phyloP scores from a whole-genome alignment of 2,888 invertebrate species.

The Pardosa pseudoannulata region DNA sequence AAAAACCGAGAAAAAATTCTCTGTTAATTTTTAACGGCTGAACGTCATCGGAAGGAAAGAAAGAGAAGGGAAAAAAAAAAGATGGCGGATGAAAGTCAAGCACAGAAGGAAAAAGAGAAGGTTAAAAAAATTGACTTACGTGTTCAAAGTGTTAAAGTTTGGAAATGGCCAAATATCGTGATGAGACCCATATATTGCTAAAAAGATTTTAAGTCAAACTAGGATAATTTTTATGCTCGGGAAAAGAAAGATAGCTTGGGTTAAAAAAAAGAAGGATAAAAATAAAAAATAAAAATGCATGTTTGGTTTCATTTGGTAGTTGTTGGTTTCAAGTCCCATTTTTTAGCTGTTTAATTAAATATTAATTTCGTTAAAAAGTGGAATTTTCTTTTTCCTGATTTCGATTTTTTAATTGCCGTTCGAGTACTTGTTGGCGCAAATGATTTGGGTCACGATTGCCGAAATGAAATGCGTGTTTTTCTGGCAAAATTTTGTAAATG shows the following conservation, averaged over 20 bases:
- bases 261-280: too few relatives aligned
- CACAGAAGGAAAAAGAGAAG: neutral
- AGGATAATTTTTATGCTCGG: constrained; percentile 63
- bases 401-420: constrained; percentile 63
- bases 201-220: constrained; percentile 52
- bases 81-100: constrained; percentile 46
- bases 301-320: constrained; percentile 8
- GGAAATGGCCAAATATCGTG: constrained; percentile 66
- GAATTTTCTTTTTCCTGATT: constrained; percentile 39
- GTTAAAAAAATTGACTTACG: constrained; percentile 48
- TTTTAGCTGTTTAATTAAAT: constrained; percentile 69
- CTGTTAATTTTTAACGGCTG: constrained; percentile 66
- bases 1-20: constrained; percentile 61
- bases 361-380: constrained; percentile 70
- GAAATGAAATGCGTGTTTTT: neutral
- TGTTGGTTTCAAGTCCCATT: constrained; percentile 20
- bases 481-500: neutral
- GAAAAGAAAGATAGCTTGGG: constrained; percentile 1
- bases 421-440: constrained; percentile 53
- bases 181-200: constrained; percentile 42
- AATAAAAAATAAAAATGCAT: constrained; percentile 35
- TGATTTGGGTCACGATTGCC: constrained; percentile 40
- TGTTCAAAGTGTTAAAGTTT: constrained; percentile 71
- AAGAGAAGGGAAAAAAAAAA: constrained; percentile 16
- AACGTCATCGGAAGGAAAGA: constrained; percentile 35